Percentiles rank a stretch among this genome's conserved stretches.
Conservation (phyloP, 2,888 invertebrate genomes). For the Napeogenes sylphis region DNA sequence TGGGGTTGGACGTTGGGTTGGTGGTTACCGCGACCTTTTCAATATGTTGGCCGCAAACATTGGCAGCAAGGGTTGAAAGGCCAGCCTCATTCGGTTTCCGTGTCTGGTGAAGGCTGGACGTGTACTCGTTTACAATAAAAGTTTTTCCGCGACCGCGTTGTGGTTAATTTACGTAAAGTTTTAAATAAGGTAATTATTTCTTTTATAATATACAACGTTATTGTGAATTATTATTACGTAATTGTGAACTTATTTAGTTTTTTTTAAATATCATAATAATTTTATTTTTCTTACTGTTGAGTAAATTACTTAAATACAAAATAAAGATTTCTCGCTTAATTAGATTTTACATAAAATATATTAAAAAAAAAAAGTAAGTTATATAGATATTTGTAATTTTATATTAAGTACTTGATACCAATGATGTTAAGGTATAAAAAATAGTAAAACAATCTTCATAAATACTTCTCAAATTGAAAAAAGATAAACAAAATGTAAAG, state of each 20-base stretch:
- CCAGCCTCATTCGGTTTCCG: constrained; percentile 39
- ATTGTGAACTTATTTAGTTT: background rate
- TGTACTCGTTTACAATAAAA: constrained; percentile 36
- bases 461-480: too few species aligned
- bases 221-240: background rate
- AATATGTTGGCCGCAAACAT: constrained; percentile 25
- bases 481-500: too few species aligned
- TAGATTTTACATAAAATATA: too few species aligned
- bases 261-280: too few species aligned
- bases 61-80: constrained; percentile 21
- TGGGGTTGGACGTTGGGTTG: constrained; percentile 1
- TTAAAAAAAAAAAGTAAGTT: too few species aligned
- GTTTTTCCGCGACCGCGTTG: constrained; percentile 33
- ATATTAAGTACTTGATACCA: too few species aligned
- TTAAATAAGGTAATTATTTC: constrained; percentile 19
- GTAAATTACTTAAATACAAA: too few species aligned
- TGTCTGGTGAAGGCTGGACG: constrained; percentile 50
- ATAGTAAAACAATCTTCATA: too few species aligned
- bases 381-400: too few species aligned
- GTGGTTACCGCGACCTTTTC: constrained; percentile 14
- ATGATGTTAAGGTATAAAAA: too few species aligned
- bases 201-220: background rate
- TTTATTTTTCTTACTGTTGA: too few species aligned
- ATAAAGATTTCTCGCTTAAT: too few species aligned
- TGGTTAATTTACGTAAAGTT: constrained; percentile 6